Evolutionary conservation across 1,140 invertebrate genomes (phyloP), one percentile per base, ranked within the genome.

Genomic region (Parapsyche elsis): DNA sequence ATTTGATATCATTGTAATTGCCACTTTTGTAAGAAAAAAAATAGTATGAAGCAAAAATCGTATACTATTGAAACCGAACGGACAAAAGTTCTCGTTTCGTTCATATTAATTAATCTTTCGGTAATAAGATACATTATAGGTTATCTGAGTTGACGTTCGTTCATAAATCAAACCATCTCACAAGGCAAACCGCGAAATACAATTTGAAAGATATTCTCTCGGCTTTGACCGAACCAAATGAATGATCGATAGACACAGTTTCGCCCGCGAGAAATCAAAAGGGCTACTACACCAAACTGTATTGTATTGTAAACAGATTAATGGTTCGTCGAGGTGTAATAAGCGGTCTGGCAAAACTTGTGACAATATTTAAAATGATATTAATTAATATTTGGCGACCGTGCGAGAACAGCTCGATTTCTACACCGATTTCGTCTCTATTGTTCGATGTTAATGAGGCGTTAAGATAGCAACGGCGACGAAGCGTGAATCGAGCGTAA

Each of bases 381-480:
- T n/a, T 38, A 4, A 38, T 38, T 4, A 1, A 38, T 38, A 38
- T 38, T 7, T 38, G 30, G 1, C 7, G 2, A 38, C 7, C 7
- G 30, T 38, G 30, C 7, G 30, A 53, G 16, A 53, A 53, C 2
- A 2, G 49, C 49, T 53, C 2, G 16, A 53, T 53, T 53, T 14
- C 16, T 53, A 16, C 49, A 53, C 16, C 10, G 49, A 14, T 9
- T 21, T 21, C 10, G n/a, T 1, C 14, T 61, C 64, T 23, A 67
- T 67, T 67, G 64, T 67, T 67, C 64, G 64, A 26, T 67, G 64
- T 67, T 67, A 67, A 67, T 67, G 64, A 67, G 64, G 64, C 24
- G 64, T 67, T 67, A 67, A 67, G 64, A 67, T 67, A 26, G 23
- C 24, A 16, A 61, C 2, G 59, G 9, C 59, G 21, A 61, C 21